Evolutionary conservation across 1,140 invertebrate species (phyloP).

Genomic region (Ladona fulva): DNA sequence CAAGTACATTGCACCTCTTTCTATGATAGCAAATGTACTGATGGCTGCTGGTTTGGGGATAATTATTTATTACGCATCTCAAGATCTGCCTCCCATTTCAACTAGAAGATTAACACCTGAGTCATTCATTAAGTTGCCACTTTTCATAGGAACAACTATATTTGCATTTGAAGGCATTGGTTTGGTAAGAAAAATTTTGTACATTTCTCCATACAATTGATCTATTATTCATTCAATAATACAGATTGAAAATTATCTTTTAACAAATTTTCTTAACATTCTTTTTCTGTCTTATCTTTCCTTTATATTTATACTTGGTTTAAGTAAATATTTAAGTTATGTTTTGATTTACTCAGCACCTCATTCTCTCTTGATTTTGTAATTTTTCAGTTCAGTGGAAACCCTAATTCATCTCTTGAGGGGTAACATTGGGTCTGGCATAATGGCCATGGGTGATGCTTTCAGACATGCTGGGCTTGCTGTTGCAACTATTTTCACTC

Average conservation of each 20-base stretch:
- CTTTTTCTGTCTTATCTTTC: too few species aligned
- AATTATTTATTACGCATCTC: conserved; percentile 31
- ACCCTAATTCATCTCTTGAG: conserved; percentile 65
- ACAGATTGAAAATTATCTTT: too few species aligned
- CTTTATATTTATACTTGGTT: too few species aligned
- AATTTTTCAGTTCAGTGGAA: conserved; percentile 50
- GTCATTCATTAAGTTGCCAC: conserved; percentile 38
- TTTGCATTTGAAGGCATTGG: conserved; percentile 75
- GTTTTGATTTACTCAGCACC: too few species aligned
- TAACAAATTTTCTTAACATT: too few species aligned
- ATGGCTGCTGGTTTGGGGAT: conserved; percentile 50
- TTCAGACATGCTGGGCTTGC: conserved; percentile 63
- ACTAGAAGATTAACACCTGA: background rate
- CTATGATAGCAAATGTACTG: conserved; percentile 59
- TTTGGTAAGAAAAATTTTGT: conserved; percentile 58
- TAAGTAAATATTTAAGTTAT: too few species aligned
- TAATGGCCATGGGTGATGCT: conserved; percentile 66
- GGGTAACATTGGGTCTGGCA: conserved; percentile 64
- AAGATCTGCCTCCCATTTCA: conserved; percentile 15
- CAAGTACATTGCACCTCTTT: conserved; percentile 62
- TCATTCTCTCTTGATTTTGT: too few species aligned
- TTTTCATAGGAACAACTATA: conserved; percentile 68
- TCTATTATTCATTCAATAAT: too few species aligned
- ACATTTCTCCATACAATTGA: too few species aligned
- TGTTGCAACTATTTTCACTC: conserved; percentile 52